These are phyloP conservation scores for Petrocephalus schoutedeni DNA, from an alignment of 2,797 vertebrate genomes.

Conservation along the genomic window DNA sequence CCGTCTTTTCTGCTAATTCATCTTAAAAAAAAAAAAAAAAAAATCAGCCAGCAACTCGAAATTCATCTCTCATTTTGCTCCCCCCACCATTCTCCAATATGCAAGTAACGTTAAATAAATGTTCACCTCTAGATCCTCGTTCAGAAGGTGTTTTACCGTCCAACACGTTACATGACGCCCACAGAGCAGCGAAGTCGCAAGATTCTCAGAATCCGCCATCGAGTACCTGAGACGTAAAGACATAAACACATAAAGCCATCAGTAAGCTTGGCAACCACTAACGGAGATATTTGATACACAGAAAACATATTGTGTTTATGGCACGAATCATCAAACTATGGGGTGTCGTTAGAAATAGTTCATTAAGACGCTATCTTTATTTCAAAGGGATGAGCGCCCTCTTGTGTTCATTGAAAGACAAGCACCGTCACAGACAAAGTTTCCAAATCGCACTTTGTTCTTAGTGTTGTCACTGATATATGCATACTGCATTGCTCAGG, in stretches of 20 bases:
- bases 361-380: constrained; percentile 2
- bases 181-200: neutral
- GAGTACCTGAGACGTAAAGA: constrained; percentile 4
- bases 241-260: constrained; percentile 12
- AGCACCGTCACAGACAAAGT: neutral
- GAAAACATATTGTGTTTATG: constrained; percentile 11
- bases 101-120: neutral
- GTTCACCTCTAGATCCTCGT: neutral
- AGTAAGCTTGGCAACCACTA: constrained; percentile 9
- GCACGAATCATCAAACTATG: constrained; percentile 5
- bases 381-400: constrained; percentile 18
- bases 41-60: neutral
- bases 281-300: constrained; percentile 9
- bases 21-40: neutral
- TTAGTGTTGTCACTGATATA: neutral
- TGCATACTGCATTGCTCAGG: neutral
- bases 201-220: neutral
- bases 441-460: neutral
- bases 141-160: neutral
- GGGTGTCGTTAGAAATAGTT: constrained; percentile 11
- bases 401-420: constrained; percentile 11
- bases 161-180: neutral
- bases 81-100: neutral
- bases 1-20: neutral
- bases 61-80: neutral